Percentiles rank a stretch among this genome's conserved stretches.
Conservation (phyloP, 1,140 invertebrate species). For the Nasonia longicornis region DNA sequence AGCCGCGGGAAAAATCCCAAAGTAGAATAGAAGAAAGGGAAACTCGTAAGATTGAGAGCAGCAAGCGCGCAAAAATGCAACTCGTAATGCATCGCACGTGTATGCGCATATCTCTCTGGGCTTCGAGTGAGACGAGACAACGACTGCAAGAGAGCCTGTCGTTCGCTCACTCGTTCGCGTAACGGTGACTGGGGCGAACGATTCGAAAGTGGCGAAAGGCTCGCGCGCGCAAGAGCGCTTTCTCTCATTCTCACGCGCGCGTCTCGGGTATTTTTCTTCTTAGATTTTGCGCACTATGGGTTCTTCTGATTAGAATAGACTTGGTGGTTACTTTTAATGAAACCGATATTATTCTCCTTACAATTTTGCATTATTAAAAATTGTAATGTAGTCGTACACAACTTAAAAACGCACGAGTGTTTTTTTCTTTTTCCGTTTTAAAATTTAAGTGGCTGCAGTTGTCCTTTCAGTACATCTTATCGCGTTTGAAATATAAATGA, state of each 20-base stretch:
- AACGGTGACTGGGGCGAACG: slow-evolving; percentile 10
- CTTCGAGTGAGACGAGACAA: slow-evolving; percentile 12
- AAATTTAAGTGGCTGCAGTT: too few species aligned
- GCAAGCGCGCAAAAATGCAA: not conserved
- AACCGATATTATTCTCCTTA: too few species aligned
- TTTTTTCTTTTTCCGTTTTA: too few species aligned
- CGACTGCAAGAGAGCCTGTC: not conserved
- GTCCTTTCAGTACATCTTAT: too few species aligned
- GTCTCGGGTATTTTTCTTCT: not conserved
- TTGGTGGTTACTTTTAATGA: too few species aligned
- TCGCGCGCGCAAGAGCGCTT: not conserved
- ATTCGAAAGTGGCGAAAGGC: slow-evolving; percentile 35
- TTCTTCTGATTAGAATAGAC: too few species aligned
- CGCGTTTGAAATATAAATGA: too few species aligned
- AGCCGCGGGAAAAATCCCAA: not conserved
- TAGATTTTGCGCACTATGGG: not conserved
- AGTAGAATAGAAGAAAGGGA: not conserved
- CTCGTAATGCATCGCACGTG: not conserved
- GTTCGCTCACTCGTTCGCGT: not conserved
- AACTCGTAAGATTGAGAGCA: not conserved
- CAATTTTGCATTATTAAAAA: too few species aligned
- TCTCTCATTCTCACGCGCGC: slow-evolving; percentile 1
- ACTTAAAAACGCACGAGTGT: too few species aligned
- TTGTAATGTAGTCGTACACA: too few species aligned
- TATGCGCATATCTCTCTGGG: not conserved